Conservation (phyloP, 35 echinoderm and acorn worm genomes). For the Lytechinus variegatus region DNA sequence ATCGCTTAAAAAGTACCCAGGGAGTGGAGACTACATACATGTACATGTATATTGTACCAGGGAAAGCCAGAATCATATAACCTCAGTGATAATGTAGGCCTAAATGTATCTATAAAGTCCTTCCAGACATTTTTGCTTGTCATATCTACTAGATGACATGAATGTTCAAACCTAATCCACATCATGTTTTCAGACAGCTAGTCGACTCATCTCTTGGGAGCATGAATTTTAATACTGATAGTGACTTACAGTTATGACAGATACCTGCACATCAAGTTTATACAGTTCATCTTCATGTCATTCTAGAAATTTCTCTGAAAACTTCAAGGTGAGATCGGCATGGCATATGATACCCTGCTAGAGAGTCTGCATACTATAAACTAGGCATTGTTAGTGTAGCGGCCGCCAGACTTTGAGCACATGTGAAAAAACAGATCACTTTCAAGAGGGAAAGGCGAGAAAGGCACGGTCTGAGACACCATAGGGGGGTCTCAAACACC, state of each 20-base stretch:
- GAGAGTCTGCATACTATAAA: not conserved
- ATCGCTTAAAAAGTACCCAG: no score
- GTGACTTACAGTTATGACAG: not conserved
- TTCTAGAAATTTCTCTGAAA: not conserved
- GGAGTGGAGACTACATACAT: no score
- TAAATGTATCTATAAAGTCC: no score
- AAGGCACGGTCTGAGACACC: not conserved
- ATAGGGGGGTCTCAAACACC: conserved; percentile 17
- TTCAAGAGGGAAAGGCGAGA: conserved; percentile 6
- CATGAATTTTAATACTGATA: not conserved
- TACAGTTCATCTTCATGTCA: not conserved
- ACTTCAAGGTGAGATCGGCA: not conserved
- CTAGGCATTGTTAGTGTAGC: conserved; percentile 17
- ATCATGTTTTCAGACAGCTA: not conserved
- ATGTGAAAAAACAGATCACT: conserved; percentile 47
- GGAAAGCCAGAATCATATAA: no score
- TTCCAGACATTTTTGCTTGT: no score
- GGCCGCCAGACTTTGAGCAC: not conserved
- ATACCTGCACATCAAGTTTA: not conserved
- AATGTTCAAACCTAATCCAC: not conserved
- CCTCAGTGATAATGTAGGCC: no score
- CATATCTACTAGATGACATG: not conserved
- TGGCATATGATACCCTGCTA: not conserved
- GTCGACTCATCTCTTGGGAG: not conserved
- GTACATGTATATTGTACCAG: no score